Conservation (phyloP, 2,888 invertebrate genomes). For the Agriopis leucophaearia region DNA sequence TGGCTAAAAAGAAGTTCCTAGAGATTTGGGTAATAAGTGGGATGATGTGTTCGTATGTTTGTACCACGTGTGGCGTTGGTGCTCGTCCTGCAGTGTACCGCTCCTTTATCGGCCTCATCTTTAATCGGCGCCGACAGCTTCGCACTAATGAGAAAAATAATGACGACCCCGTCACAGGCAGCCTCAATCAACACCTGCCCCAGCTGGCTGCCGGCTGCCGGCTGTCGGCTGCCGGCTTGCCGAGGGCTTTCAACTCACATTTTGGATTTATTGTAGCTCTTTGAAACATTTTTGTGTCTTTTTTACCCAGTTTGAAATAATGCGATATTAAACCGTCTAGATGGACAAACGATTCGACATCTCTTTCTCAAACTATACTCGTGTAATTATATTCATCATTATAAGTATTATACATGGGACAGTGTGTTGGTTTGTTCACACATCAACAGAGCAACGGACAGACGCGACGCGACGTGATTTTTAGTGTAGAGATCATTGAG, state of each 20-base stretch:
- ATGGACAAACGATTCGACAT: not conserved
- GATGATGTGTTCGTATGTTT: too few relatives aligned
- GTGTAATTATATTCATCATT: too few relatives aligned
- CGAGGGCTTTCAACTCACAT: conserved; percentile 1
- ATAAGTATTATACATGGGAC: too few relatives aligned
- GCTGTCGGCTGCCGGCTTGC: too few relatives aligned
- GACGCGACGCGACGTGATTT: too few relatives aligned
- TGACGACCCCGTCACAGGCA: conserved; percentile 71
- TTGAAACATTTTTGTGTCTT: conserved; percentile 2
- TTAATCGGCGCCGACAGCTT: conserved; percentile 75
- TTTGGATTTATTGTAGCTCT: conserved; percentile 10
- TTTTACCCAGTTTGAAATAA: not conserved
- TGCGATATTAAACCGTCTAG: not conserved
- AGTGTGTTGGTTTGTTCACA: too few relatives aligned
- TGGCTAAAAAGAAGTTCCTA: too few relatives aligned
- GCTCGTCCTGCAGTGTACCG: conserved; percentile 44
- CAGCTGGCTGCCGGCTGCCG: conserved; percentile 3
- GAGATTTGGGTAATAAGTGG: too few relatives aligned
- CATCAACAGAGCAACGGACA: too few relatives aligned
- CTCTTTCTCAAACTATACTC: not conserved
- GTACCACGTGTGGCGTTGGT: too few relatives aligned
- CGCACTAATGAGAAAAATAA: conserved; percentile 83
- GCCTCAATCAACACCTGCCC: conserved; percentile 70
- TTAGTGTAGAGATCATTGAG: too few relatives aligned
- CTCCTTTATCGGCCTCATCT: conserved; percentile 61